Evolutionary conservation across 2,113 vertebrate species (phyloP), one percentile per base, ranked within the genome.

Genomic region (Eublepharis macularius): DNA sequence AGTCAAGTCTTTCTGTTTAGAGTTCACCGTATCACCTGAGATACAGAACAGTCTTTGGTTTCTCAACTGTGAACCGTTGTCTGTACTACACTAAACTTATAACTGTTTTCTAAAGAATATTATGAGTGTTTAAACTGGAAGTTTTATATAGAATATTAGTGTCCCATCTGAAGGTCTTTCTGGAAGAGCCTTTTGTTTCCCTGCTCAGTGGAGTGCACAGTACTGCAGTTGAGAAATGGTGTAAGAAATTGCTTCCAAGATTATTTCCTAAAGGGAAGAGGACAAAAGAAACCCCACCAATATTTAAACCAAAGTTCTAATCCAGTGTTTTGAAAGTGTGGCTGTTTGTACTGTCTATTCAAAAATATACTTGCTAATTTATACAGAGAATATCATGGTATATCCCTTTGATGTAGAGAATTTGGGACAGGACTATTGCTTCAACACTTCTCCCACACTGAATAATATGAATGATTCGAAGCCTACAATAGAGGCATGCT

Each of bases 221-320:
- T 88, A 78, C 90, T 73, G 86, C 82, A 85, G 87, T 86, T 89
- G 82, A 54, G 81, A 79, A 82, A 45, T 78, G 51, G 73, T 80
- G 76, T 80, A 80, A 63, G 21, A 11, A 86, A 89, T 83, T 93
- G 87, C 92, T 92, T 91, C 89, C 90, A 73, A 91, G 87, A 73
- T n/a, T 41, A 11, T 82, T 49, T 63, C 34, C 43, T 11, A 8
- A 43, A 70, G 73, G 51, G 29, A 84, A 88, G 80, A 54, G 76
- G 85, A 88, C 89, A 89, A 88, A 90, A 88, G 87, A 86, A 88
- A 93, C 88, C 86, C 24, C 24, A 82, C 91, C 24, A 29, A 84
- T 91, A 93, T 94, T 96, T 96, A 96, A 86, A 94, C 86, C 91
- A 93, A 95, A 95, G 93, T 96, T 94, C 85, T 95, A 94, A 93